Percentiles rank a stretch among this genome's conserved stretches.
phyloP scores from a whole-genome alignment of 2,888 invertebrate genomes.

The Cremastinae sp. region DNA sequence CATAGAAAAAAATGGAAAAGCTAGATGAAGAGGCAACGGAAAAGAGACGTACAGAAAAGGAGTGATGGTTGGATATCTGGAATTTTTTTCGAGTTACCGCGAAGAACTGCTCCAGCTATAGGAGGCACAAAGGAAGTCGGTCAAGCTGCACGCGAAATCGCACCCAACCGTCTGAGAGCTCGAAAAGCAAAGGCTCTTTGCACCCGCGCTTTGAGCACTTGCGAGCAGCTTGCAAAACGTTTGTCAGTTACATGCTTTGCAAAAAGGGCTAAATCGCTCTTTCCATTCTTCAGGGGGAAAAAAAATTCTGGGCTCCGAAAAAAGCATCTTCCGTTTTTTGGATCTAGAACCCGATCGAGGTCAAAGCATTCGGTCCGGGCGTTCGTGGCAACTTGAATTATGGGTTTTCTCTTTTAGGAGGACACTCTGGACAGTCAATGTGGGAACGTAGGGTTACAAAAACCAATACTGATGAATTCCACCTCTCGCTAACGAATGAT shows the following conservation, averaged over 20 bases:
- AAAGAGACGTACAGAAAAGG: slow-evolving; percentile 44
- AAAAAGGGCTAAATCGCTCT: slow-evolving; percentile 39
- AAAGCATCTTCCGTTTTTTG: too few relatives aligned
- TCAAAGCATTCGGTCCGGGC: too few relatives aligned
- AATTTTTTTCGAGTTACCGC: slow-evolving; percentile 51
- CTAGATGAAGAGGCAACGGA: slow-evolving; percentile 51
- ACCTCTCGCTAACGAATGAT: too few relatives aligned
- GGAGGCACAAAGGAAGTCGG: slow-evolving; percentile 72
- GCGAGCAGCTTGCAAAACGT: slow-evolving; percentile 29
- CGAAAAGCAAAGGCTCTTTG: slow-evolving; percentile 56
- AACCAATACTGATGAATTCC: too few relatives aligned
- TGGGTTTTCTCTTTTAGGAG: too few relatives aligned
- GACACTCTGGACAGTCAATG: too few relatives aligned
- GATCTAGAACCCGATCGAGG: too few relatives aligned
- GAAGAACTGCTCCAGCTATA: slow-evolving; percentile 50
- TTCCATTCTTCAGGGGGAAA: slow-evolving; percentile 19
- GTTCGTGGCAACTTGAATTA: too few relatives aligned
- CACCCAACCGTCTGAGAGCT: slow-evolving; percentile 45
- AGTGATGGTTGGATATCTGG: slow-evolving; percentile 53
- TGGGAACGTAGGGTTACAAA: too few relatives aligned
- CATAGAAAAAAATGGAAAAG: slow-evolving; percentile 25
- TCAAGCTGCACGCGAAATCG: slow-evolving; percentile 65
- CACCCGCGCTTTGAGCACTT: slow-evolving; percentile 39
- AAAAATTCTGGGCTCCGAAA: background rate
- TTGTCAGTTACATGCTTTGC: slow-evolving; percentile 44